A percentile compares a stretch with the other conserved stretches of the same genome.
Conservation (phyloP, 2,797 vertebrate genomes). For the Distichodus sexfasciatus region DNA sequence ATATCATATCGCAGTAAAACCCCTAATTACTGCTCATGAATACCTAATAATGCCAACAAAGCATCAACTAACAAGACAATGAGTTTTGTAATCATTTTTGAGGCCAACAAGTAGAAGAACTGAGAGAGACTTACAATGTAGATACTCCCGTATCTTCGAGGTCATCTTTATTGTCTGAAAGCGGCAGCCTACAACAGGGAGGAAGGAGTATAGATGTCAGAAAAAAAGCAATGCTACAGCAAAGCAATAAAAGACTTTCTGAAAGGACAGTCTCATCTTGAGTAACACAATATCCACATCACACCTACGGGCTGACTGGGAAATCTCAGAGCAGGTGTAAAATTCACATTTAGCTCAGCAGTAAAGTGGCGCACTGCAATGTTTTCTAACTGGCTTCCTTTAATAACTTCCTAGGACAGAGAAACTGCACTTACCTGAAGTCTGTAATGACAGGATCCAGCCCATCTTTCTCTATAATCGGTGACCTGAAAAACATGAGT, state of each 20-base stretch:
- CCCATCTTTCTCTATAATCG: slow-evolving; percentile 64
- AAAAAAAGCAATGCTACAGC: slow-evolving; percentile 46
- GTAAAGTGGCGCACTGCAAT: background rate
- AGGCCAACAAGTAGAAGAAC: background rate
- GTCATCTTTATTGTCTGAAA: slow-evolving; percentile 56
- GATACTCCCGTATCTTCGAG: slow-evolving; percentile 49
- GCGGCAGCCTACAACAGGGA: slow-evolving; percentile 65
- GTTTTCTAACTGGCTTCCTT: background rate
- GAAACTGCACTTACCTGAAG: slow-evolving; percentile 59
- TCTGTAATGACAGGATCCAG: slow-evolving; percentile 69
- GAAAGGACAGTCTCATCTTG: slow-evolving; percentile 58
- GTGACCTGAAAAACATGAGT: slow-evolving; percentile 59
- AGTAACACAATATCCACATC: slow-evolving; percentile 54
- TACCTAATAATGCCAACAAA: no score
- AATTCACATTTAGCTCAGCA: slow-evolving; percentile 17
- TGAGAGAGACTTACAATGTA: slow-evolving; percentile 40
- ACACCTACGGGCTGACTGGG: background rate
- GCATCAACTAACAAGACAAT: no score
- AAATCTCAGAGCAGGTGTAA: slow-evolving; percentile 1
- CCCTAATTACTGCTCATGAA: no score
- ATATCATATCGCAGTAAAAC: no score
- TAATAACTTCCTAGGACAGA: background rate
- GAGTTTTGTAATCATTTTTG: background rate
- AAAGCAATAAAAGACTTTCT: slow-evolving; percentile 19
- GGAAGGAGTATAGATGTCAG: slow-evolving; percentile 46